Base-by-base conservation (phyloP, 2,888 invertebrate genomes). In the Nowickia ferox region DNA sequence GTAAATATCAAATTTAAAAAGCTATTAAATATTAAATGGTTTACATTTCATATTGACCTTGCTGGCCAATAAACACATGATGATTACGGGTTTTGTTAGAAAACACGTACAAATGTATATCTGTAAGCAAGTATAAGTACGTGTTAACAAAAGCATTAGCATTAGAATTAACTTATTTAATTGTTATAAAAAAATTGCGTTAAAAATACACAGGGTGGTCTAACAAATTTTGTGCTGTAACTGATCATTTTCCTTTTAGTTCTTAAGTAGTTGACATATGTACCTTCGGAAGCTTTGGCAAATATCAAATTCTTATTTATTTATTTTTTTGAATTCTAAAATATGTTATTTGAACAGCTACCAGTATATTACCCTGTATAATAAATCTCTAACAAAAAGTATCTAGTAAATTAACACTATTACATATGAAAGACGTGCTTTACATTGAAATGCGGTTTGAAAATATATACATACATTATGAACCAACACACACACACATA, bases 81-180 rank as follows among this genome's bases (percentile, higher is more conserved):
- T 79, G 63, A 84, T 84, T 84, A 75, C 75, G 75, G 75, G 79
- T 84, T 79, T 79, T 65, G 10, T 65, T 44, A 71, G 42, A 84
- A 75, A 38, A 38, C 2, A 30, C 30, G 22, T 38, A 63, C 46
- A 30, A 61, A 19, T 15, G 15, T 15, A 40, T 10, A n/a, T 40
- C 2, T 5, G 66, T 55, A 42, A 40, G n/a, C 11, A 11, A 11
- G 53, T 46, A 46, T 48, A 17, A 46, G 19, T 72, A 17, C 9
- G 6, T 48, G 48, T 13, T 48, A 30, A 57, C 38, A 38, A 38
- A 9, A n/a, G 38, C 9, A 57, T 57, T 57, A 30, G 3, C 57
- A 15, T 15, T 15, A 13, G 15, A 57, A 57, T 57, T 30, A 57
- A 57, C 3, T 38, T 8, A 48, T 48, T n/a, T n/a, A 48, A 46